phyloP scores from a whole-genome alignment of 2,113 vertebrate species.

The Meles meles region DNA sequence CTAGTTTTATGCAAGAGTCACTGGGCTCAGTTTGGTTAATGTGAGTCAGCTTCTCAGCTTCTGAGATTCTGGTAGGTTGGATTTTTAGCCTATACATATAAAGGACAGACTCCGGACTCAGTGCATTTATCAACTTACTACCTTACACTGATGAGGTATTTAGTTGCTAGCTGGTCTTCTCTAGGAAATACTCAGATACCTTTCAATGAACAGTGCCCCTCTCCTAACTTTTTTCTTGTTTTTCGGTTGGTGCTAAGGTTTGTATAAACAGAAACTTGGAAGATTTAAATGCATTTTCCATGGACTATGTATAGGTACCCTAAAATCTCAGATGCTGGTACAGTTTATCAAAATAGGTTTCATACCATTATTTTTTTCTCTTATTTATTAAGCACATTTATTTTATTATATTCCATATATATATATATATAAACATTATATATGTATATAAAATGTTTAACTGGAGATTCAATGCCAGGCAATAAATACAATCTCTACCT shows the following conservation, averaged over 20 bases:
- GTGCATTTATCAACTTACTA: not conserved
- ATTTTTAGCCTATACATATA: not conserved
- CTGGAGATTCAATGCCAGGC: not conserved
- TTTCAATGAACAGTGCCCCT: not conserved
- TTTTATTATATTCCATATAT: not conserved
- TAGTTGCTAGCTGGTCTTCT: not conserved
- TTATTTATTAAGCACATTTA: not conserved
- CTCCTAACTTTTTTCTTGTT: not conserved
- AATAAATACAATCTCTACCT: not conserved
- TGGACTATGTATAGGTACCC: not conserved
- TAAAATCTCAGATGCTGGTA: constrained; percentile 1
- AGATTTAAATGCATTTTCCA: constrained; percentile 32
- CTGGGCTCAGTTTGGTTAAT: not conserved
- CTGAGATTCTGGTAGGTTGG: not conserved
- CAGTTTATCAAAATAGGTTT: not conserved
- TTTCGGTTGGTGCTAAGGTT: not conserved
- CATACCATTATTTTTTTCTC: not conserved
- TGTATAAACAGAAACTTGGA: not conserved
- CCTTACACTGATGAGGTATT: not conserved
- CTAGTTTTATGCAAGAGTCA: not conserved
- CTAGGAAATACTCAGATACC: not conserved
- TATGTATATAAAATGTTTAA: not conserved
- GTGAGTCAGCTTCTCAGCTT: not conserved
- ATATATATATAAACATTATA: not conserved
- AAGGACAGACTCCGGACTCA: not conserved